Percentiles rank a stretch among this genome's conserved stretches.
These are phyloP conservation scores for Teinopalpus imperialis DNA, from an alignment of 2,888 invertebrate genomes.

Conservation along the genomic window DNA sequence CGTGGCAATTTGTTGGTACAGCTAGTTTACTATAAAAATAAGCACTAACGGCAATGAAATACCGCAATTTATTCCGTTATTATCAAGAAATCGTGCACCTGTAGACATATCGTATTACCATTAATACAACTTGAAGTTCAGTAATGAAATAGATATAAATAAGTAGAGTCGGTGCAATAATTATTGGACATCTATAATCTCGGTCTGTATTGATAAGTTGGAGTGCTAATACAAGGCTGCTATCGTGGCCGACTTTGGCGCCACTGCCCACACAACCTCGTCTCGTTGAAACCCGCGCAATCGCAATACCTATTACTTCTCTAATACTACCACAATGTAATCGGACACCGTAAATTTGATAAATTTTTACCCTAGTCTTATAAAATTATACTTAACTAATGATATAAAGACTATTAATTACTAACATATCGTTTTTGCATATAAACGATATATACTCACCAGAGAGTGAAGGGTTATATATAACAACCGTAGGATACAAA, in stretches of 20 bases:
- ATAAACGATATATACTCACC: no score
- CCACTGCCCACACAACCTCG: constrained; percentile 47
- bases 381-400: no score
- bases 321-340: constrained; percentile 28
- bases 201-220: constrained; percentile 51
- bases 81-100: neutral
- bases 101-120: neutral
- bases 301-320: constrained; percentile 39
- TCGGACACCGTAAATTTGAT: neutral
- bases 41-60: no score
- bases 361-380: no score
- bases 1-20: no score
- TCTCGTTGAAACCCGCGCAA: constrained; percentile 37
- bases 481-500: no score
- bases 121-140: constrained; percentile 4
- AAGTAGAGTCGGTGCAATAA: constrained; percentile 42
- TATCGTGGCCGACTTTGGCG: no score
- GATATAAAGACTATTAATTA: no score
- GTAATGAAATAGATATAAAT: constrained; percentile 23
- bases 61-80: neutral
- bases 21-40: no score
- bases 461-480: no score
- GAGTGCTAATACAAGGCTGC: constrained; percentile 39
- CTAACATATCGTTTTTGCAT: no score
- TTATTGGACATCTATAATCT: constrained; percentile 60